Percentiles rank a stretch among this genome's conserved stretches.
phyloP scores from a whole-genome alignment of 2,888 invertebrate genomes.

The Hyles lineata region DNA sequence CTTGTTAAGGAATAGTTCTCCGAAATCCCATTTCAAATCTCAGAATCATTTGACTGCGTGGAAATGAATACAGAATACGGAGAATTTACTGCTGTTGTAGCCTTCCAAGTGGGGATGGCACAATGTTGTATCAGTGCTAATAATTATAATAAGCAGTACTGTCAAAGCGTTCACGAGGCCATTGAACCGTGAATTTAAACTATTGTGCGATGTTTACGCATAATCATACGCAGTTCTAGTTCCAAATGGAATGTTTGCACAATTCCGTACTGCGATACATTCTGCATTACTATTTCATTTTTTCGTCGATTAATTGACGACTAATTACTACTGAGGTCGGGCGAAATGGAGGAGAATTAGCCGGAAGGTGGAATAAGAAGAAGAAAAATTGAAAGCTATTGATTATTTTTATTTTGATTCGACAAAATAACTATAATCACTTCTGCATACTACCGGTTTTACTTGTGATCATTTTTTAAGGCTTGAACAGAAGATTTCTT shows the following conservation, averaged over 20 bases:
- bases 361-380: no score
- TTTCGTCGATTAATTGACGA: background rate
- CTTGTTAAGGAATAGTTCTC: no score
- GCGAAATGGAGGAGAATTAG: no score
- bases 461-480: no score
- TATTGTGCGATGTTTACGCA: conserved; percentile 16
- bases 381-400: no score
- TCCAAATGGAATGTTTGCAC: conserved; percentile 14
- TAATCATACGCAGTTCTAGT: conserved; percentile 2
- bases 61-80: background rate
- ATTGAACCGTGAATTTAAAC: conserved; percentile 17
- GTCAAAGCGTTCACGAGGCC: conserved; percentile 1
- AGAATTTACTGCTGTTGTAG: background rate
- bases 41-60: no score
- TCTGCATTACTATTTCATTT: background rate
- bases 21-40: no score
- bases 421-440: no score
- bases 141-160: conserved; percentile 12
- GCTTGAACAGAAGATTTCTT: no score
- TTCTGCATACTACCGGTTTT: no score
- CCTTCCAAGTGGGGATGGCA: background rate
- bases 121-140: background rate
- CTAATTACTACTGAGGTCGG: no score
- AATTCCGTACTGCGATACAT: background rate
- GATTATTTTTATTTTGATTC: no score